Evolutionary conservation across 2,797 vertebrate genomes (phyloP), one percentile per base, ranked within the genome.

Genomic region (Hoplostethus atlanticus): DNA sequence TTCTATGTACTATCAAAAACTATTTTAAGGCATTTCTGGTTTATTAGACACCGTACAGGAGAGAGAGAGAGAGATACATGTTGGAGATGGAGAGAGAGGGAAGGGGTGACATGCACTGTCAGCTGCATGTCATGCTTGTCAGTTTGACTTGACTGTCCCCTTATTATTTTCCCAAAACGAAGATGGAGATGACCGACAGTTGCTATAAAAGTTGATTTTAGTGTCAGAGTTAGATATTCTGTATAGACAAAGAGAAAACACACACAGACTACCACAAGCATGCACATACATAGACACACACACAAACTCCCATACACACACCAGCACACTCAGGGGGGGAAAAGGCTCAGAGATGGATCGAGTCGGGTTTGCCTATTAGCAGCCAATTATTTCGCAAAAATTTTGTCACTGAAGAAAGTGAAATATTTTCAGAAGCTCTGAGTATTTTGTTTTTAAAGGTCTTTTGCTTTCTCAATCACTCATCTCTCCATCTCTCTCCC

Each of bases 401-500:
- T 66, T 53, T 61, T 57, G 60, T 17, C 46, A 72, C 71, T 60
- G 44, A 67, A 80, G 69, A 36, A 53, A 73, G 60, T 10, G 62
- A 42, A 56, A 77, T 77, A 53, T 80, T 83, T 84, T 76, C 59
- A 42, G 76, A 76, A 81, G 13, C 21, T 53, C 60, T 61, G 3
- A 8, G 31, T 31, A 40, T 42, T 68, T 75, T 79, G 61, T 81
- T 67, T 77, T 79, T 79, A 68, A 85, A 73, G 69, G 80, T 16
- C 61, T 64, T 74, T 30, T 61, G n/a, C 5, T 30, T 10, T 74
- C 63, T 87, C 73, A 78, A 76, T 83, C 78, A 73, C 64, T 59
- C 77, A 77, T 79, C 77, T 84, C 71, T 82, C 70, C 60, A 16
- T 67, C 64, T 86, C 72, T 31, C 73, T 87, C 60, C 68, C 69